Evolutionary conservation across 2,797 vertebrate genomes (phyloP).

Genomic region (Lateolabrax maculatus): DNA sequence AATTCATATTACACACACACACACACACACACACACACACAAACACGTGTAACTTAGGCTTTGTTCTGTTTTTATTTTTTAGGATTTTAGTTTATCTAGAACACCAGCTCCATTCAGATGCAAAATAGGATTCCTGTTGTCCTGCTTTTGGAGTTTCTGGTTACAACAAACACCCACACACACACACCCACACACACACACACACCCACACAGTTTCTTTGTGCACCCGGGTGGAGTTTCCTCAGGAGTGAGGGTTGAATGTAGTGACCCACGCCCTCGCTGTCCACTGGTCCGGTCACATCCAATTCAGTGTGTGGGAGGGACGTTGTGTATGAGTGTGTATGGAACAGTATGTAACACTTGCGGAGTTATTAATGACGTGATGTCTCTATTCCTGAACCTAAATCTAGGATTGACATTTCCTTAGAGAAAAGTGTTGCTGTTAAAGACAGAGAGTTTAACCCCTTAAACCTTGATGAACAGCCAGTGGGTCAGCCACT

Average conservation of each 20-base stretch:
- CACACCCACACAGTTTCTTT: conserved; percentile 42
- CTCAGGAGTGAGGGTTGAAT: conserved; percentile 51
- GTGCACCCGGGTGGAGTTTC: conserved; percentile 75
- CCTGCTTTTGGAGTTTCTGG: conserved; percentile 1
- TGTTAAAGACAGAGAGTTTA: background rate
- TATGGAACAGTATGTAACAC: conserved; percentile 30
- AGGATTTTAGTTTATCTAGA: background rate
- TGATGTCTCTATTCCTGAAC: conserved; percentile 34
- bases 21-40: conserved; percentile 2
- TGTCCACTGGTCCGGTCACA: background rate
- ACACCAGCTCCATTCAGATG: background rate
- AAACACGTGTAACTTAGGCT: background rate
- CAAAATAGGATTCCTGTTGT: conserved; percentile 7
- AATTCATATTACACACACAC: background rate
- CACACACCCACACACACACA: conserved; percentile 14
- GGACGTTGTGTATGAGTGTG: conserved; percentile 1
- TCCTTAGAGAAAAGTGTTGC: conserved; percentile 6
- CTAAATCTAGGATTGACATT: conserved; percentile 16
- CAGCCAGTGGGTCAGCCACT: too few relatives aligned
- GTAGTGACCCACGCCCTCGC: conserved; percentile 34
- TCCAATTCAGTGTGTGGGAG: conserved; percentile 34
- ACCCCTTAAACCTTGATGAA: background rate
- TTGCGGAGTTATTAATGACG: background rate
- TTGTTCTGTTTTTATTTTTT: background rate
- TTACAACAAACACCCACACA: background rate